These are phyloP conservation scores for Morus bassanus DNA, from an alignment of 2,797 vertebrate species.

Conservation along the genomic window DNA sequence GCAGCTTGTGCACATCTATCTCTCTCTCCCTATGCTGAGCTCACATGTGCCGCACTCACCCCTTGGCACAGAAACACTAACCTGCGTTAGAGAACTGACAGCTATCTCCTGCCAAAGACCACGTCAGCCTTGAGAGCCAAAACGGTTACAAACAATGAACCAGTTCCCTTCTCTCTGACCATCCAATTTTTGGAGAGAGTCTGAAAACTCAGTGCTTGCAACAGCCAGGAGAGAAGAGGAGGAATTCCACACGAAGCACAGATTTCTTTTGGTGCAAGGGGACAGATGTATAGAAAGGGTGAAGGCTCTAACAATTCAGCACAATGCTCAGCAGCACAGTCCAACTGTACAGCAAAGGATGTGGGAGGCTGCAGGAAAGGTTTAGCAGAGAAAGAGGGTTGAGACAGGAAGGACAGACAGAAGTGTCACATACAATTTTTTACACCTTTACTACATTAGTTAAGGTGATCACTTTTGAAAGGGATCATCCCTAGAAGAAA, in stretches of 20 bases:
- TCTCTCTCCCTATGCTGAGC: background rate
- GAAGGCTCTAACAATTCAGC: background rate
- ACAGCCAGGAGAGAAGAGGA: background rate
- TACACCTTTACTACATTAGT: background rate
- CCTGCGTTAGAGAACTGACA: background rate
- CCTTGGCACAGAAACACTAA: background rate
- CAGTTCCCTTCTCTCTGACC: background rate
- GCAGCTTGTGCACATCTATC: background rate
- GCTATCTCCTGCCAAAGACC: background rate
- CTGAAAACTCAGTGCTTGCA: background rate
- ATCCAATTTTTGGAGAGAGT: background rate
- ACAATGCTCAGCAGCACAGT: background rate
- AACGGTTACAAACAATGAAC: rapidly evolving
- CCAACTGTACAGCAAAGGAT: background rate
- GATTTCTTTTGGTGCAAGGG: background rate
- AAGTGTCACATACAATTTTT: background rate
- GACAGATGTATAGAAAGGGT: background rate
- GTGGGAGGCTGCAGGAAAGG: background rate
- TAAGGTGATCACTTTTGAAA: background rate
- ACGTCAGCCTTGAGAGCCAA: background rate
- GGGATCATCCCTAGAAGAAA: background rate
- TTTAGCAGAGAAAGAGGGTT: background rate
- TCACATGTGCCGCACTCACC: background rate
- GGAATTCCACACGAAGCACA: background rate
- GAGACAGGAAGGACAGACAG: background rate